phyloP scores from a whole-genome alignment of 2,113 vertebrate genomes.

The Peromyscus leucopus region DNA sequence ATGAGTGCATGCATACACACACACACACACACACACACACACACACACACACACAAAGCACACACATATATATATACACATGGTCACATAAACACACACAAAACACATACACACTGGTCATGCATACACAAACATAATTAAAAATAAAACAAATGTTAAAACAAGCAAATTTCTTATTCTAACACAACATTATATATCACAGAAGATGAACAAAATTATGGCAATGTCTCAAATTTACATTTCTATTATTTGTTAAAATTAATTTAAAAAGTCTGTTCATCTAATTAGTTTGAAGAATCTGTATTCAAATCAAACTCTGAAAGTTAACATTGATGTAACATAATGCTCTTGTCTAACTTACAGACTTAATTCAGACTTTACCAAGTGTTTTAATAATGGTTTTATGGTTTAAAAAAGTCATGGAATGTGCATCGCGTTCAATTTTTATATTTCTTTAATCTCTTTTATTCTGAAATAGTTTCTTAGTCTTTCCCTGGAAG shows the following conservation, averaged over 20 bases:
- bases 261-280: slow-evolving; percentile 42
- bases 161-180: background rate
- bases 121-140: background rate
- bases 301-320: slow-evolving; percentile 41
- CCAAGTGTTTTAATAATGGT: background rate
- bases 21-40: background rate
- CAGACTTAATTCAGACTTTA: slow-evolving; percentile 24
- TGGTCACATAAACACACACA: background rate
- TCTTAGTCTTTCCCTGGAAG: background rate
- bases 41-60: background rate
- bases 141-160: background rate
- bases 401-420: background rate
- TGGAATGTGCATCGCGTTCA: background rate
- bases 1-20: background rate
- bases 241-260: slow-evolving; percentile 40
- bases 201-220: slow-evolving; percentile 43
- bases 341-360: background rate
- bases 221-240: slow-evolving; percentile 30
- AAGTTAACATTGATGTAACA: slow-evolving; percentile 9
- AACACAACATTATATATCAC: background rate
- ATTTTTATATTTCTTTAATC: slow-evolving; percentile 23
- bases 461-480: slow-evolving; percentile 39
- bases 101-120: background rate
- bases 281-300: slow-evolving; percentile 9
- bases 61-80: background rate